A percentile compares a stretch with the other conserved stretches of the same genome.
Conservation (phyloP, 2,113 vertebrate species). For the Equus przewalskii region DNA sequence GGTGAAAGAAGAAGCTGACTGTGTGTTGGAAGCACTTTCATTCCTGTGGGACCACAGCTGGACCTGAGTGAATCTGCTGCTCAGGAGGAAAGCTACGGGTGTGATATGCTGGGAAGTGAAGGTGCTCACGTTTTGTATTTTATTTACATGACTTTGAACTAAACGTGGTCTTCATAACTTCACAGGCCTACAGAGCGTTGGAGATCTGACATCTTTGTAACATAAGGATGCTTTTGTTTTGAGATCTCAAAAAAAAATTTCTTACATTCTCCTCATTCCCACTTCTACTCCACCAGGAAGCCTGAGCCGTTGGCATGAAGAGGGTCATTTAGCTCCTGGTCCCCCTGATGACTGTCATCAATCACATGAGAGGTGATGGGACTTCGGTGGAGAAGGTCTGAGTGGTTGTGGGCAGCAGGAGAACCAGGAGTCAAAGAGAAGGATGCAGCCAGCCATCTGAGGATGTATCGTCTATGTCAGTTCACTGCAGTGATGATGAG, state of each 20-base stretch:
- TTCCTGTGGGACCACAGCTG: not conserved
- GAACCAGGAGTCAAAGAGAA: not conserved
- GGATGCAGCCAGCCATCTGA: not conserved
- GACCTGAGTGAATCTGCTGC: not conserved
- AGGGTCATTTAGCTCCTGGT: not conserved
- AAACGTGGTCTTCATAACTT: not conserved
- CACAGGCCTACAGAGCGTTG: not conserved
- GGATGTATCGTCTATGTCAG: not conserved
- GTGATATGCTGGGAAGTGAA: not conserved
- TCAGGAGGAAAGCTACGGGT: not conserved
- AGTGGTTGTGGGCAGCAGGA: not conserved
- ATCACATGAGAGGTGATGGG: not conserved
- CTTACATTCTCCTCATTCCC: not conserved
- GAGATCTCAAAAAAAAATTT: not conserved
- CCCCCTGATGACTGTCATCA: not conserved
- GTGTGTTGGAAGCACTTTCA: not conserved
- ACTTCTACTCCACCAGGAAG: not conserved
- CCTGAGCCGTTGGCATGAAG: not conserved
- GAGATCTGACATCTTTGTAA: not conserved
- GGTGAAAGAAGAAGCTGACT: not conserved
- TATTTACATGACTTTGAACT: not conserved
- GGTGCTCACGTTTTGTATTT: not conserved
- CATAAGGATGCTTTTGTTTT: not conserved
- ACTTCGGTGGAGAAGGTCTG: not conserved
- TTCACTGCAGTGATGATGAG: not conserved